phyloP scores from a whole-genome alignment of 2,888 invertebrate species.

The Hyposoter dolosus region DNA sequence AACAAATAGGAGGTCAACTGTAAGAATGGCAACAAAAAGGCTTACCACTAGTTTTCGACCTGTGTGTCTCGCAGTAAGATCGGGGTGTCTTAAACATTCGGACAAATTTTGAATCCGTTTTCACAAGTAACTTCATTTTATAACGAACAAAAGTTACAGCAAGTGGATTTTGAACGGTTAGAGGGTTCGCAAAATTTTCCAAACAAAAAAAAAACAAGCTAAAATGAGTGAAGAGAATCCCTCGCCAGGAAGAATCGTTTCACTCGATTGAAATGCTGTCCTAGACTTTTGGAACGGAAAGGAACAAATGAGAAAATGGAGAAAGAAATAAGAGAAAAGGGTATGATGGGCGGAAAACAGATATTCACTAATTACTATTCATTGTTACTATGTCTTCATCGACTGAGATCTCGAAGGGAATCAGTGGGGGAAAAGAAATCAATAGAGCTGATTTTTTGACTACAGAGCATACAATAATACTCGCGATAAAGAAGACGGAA shows the following conservation, averaged over 20 bases:
- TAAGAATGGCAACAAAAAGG: neutral
- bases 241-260: neutral
- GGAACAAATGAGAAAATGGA: neutral
- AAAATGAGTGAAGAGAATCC: neutral
- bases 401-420: no score
- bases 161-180: no score
- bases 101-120: neutral
- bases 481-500: neutral
- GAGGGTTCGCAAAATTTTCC: neutral
- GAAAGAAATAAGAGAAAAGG: no score
- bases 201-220: neutral
- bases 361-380: no score
- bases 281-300: no score
- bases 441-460: no score
- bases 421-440: no score
- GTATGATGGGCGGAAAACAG: no score
- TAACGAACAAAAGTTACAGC: neutral
- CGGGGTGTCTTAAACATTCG: neutral
- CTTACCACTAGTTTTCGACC: neutral
- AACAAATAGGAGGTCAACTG: neutral
- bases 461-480: neutral
- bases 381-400: no score
- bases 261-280: neutral
- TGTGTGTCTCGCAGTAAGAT: neutral
- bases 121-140: neutral